Evolutionary conservation across 2,888 invertebrate species (phyloP).

Genomic region (Gastrophysa polygoni): DNA sequence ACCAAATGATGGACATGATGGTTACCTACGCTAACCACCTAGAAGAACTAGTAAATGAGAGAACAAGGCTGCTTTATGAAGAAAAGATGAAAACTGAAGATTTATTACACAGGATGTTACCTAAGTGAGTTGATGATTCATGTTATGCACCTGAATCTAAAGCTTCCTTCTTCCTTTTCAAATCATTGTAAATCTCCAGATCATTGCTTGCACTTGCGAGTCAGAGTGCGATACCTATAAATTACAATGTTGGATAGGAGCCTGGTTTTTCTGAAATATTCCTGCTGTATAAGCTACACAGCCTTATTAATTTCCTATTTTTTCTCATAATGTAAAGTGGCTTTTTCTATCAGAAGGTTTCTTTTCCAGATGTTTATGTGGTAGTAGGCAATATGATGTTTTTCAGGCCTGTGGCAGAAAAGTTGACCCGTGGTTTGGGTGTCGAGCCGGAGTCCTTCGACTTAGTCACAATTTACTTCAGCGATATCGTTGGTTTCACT

Average conservation of each 20-base stretch:
- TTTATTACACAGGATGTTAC: slow-evolving; percentile 91
- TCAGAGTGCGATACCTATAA: no score
- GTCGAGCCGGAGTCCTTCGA: slow-evolving; percentile 94
- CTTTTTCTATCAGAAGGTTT: no score
- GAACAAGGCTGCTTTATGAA: slow-evolving; percentile 86
- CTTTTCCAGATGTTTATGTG: no score
- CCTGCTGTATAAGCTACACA: no score
- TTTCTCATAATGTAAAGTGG: no score
- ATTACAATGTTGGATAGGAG: no score
- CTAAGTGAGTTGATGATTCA: slow-evolving; percentile 69
- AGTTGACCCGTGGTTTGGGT: slow-evolving; percentile 84
- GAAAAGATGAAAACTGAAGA: slow-evolving; percentile 95
- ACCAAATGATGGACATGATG: slow-evolving; percentile 98
- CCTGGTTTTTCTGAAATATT: no score
- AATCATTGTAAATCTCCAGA: no score
- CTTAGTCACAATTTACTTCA: slow-evolving; percentile 94
- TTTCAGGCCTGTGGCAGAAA: slow-evolving; percentile 83
- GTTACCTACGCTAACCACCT: slow-evolving; percentile 94
- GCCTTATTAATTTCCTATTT: no score
- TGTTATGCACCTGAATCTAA: background rate
- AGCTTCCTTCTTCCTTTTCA: no score
- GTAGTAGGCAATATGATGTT: slow-evolving; percentile 3
- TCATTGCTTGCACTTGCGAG: no score
- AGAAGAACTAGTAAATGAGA: slow-evolving; percentile 91
- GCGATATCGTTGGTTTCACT: slow-evolving; percentile 97